Evolutionary conservation across 2,888 invertebrate species (phyloP), one percentile per base, ranked within the genome.

Genomic region (Drymonia ruficornis): DNA sequence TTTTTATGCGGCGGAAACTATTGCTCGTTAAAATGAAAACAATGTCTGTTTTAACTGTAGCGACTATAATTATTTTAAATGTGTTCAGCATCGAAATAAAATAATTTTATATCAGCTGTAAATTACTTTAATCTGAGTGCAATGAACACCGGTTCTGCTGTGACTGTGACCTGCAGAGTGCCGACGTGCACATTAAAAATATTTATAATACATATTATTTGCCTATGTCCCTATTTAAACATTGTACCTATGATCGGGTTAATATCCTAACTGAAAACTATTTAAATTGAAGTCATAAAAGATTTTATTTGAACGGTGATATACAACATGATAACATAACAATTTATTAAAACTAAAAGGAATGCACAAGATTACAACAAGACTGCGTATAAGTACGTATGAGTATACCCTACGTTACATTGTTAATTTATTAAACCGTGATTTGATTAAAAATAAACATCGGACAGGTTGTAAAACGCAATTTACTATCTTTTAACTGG

Each of bases 401-500:
- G 3, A 38, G n/a, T 55, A 64, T 48, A 62, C 59, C 55, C 53
- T 48, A 45, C 50, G 61, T 64, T 71, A 80, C 82, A 78, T 74
- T 78, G 80, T 83, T 74, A 65, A 73, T 63, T 74, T 74, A 79
- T 75, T 66, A 70, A 65, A 59, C 63, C 65, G 71, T 76, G 75
- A 78, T 83, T 78, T 81, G 81, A 83, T 81, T 81, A 79, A 80
- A 84, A 86, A 84, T 81, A 83, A 84, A 81, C 75, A 82, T 81
- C 76, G 80, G 58, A 57, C 56, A 56, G 72, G 81, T 72, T 76
- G 79, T 90, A 89, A 90, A 90, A 84, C 59, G 79, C 82, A 87
- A 84, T 90, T 90, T 87, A 89, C 88, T 88, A 87, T 89, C 83
- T 82, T 79, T 80, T 78, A 82, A 78, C 75, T 70, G 74, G 74